These are phyloP conservation scores for Erebia ligea DNA, from an alignment of 2,888 invertebrate species.

Conservation along the genomic window DNA sequence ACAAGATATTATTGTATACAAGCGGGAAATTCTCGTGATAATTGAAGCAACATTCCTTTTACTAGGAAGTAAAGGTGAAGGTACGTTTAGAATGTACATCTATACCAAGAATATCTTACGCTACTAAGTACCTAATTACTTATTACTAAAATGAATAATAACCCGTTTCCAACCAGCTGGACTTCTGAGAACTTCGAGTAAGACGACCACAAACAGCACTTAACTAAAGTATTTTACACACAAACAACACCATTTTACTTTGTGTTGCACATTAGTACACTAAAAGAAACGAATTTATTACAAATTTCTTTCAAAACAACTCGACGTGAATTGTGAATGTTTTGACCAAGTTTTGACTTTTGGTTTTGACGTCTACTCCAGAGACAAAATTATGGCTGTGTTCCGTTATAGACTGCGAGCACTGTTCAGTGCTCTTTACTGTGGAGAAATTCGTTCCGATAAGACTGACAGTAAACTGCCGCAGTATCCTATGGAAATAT, in stretches of 20 bases:
- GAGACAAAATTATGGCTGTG: too few species aligned
- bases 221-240: slow-evolving; percentile 46
- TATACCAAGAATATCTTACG: slow-evolving; percentile 14
- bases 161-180: slow-evolving; percentile 63
- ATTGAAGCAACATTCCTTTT: slow-evolving; percentile 6
- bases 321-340: slow-evolving; percentile 51
- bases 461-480: too few species aligned
- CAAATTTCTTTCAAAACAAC: slow-evolving; percentile 60
- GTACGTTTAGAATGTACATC: slow-evolving; percentile 14
- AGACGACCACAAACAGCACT: slow-evolving; percentile 48
- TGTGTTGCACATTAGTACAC: slow-evolving; percentile 31
- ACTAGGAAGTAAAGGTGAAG: slow-evolving; percentile 10
- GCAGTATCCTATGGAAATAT: too few species aligned
- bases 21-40: slow-evolving; percentile 31
- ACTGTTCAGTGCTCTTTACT: too few species aligned
- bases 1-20: slow-evolving; percentile 7
- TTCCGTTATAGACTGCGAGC: too few species aligned
- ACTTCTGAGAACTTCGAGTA: slow-evolving; percentile 52
- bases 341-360: slow-evolving; percentile 50
- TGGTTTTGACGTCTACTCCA: background rate
- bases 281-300: slow-evolving; percentile 41
- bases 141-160: slow-evolving; percentile 47
- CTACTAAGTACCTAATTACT: slow-evolving; percentile 17
- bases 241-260: slow-evolving; percentile 43
- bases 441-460: too few species aligned